Conservation (phyloP, 2,888 invertebrate genomes). For the Dolomedes plantarius region DNA sequence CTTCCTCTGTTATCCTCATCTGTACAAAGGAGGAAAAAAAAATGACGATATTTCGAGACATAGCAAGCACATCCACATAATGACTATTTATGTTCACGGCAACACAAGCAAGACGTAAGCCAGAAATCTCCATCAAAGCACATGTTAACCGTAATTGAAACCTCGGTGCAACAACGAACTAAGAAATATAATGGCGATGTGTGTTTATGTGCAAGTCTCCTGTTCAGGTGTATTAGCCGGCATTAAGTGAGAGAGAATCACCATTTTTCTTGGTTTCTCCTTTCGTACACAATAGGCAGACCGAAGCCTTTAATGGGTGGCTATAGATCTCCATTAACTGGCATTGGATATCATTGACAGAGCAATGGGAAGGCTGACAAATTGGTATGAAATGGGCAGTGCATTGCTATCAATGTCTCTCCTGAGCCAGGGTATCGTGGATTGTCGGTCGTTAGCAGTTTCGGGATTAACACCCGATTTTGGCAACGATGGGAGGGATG, state of each 20-base stretch:
- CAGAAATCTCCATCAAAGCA: not conserved
- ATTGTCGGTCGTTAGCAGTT: slow-evolving; percentile 26
- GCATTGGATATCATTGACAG: slow-evolving; percentile 37
- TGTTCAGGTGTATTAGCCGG: slow-evolving; percentile 57
- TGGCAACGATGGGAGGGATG: not conserved
- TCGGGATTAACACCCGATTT: not conserved
- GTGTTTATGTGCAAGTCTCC: slow-evolving; percentile 10
- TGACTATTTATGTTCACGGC: slow-evolving; percentile 1
- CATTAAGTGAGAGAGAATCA: slow-evolving; percentile 40
- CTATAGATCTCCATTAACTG: slow-evolving; percentile 55
- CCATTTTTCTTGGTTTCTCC: slow-evolving; percentile 33
- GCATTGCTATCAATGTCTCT: slow-evolving; percentile 43
- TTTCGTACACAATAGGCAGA: slow-evolving; percentile 10
- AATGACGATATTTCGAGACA: not conserved
- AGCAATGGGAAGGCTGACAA: slow-evolving; percentile 15
- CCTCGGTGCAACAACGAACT: not conserved
- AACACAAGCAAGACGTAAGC: not conserved
- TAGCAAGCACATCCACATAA: not conserved
- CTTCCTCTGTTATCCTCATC: not conserved
- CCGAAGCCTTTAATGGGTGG: slow-evolving; percentile 39
- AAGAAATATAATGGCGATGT: slow-evolving; percentile 13
- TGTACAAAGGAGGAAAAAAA: not conserved
- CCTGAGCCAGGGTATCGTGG: slow-evolving; percentile 2
- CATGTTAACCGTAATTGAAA: slow-evolving; percentile 10
- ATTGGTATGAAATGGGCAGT: slow-evolving; percentile 37